Evolutionary conservation across 2,888 invertebrate species (phyloP), one percentile per base, ranked within the genome.

Genomic region (Subacronicta megacephala): DNA sequence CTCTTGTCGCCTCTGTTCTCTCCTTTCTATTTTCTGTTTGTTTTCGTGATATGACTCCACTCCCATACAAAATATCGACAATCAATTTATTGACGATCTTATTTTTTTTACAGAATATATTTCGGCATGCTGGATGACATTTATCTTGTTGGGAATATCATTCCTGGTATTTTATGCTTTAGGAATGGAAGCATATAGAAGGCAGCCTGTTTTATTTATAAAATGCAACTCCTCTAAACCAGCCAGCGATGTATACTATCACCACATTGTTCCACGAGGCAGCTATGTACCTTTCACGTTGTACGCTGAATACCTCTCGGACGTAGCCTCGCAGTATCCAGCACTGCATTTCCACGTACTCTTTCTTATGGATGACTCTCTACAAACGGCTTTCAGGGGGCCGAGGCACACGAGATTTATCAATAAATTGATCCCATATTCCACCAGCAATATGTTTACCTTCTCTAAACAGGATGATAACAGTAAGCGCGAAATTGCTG

Each of bases 121-220:
- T 43, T 90, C 92, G 7, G 88, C 89, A 43, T 92, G 90, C 68
- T 93, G 93, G 92, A 90, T 93, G 88, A 88, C 92, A 2, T 65
- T 89, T 7, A 85, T 90, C 55, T 72, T 93, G 17, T 64, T 93
- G 13, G 88, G 87, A 26, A 87, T 92, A 73, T 88, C 89, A 1
- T 87, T 90, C 53, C 72, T 92, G 7, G 82, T 89, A 7, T 87
- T 92, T 74, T 92, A 89, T 61, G 83, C 85, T 7, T 56, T 93
- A 41, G 88, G 88, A 1, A 80, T 90, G 75, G 84, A 86, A 16
- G 81, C 84, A 0, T 87, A 87, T 62, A 77, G 82, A 46, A 84
- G 84, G 41, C 88, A 88, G 46, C 77, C 85, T 6, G 65, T 88
- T 15, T 68, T 89, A 4, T 67, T 90, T 1, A 58, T 87, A 23